Evolutionary conservation across 1,140 invertebrate genomes (phyloP), one percentile per base, ranked within the genome.

Genomic region (Tetragnatha versicolor): DNA sequence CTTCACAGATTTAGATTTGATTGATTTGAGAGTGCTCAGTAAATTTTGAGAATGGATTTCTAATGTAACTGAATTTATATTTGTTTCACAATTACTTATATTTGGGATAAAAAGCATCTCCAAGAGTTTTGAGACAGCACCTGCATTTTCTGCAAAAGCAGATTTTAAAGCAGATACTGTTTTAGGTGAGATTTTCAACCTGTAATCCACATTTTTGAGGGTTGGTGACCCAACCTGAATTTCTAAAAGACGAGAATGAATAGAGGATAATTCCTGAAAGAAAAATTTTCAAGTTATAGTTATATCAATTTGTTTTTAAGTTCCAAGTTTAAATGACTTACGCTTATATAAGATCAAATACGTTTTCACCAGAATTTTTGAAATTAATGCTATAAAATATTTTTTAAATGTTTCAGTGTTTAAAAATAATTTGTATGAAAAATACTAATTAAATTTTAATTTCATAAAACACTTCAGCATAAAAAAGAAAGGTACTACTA

Each of bases 91-190:
- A 31, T 31, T 17, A 7, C 33, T 29, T 22, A 33, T 20, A 63
- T 27, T 58, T 6, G 25, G 17, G 0, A 27, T 4, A 35, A 31
- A 35, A 17, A 75, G 17, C 31, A 58, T 61, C 10, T 63, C 49
- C 5, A 75, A 12, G 17, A 75, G 53, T n/a, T 42, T 29, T 2
- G 72, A 75, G 25, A 75, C 35, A 0, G 27, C 29, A 35, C 9
- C 25, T 42, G 72, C 55, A 63, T 75, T 75, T 75, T 75, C 39
- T n/a, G 35, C n/a, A 37, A 75, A 75, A 35, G 72, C 55, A 49
- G 45, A 49, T 22, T 22, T 61, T 10, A 75, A 29, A 27, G 29
- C 45, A 5, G 17, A 25, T 22, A 63, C 4, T n/a, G 10, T 29
- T 31, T 75, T n/a, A 25, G 35, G 14, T 6, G 72, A 49, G 2